Base-by-base conservation (phyloP, 2,888 invertebrate genomes). In the Spilosoma lubricipeda region DNA sequence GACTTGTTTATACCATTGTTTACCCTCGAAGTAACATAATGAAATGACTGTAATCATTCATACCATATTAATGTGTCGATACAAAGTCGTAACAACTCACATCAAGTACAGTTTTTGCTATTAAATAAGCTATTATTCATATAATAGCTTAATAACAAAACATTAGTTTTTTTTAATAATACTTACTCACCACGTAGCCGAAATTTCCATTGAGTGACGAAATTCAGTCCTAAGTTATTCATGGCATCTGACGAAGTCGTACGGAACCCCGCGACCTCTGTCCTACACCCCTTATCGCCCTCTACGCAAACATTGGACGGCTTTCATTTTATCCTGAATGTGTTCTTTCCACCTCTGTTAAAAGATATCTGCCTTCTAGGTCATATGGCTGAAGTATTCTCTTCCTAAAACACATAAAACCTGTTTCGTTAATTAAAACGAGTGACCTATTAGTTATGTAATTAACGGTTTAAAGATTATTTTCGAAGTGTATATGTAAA, bases 141-240 rank as follows among this genome's bases (percentile, higher is more conserved):
- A 23, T 23, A 23, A 52, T 52, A 23, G 23, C 52, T 52, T 23
- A 11, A 33, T 67, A 8, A 33, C n/a, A 33, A 18, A 48, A 30
- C 27, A 30, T 33, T 23, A 15, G 2, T 15, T 27, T 56, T n/a
- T 56, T 9, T 74, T 48, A 42, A n/a, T n/a, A n/a, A 70, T 77
- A 27, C 39, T 71, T 72, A 80, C 82, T 80, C 74, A 66, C 42
- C 63, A 79, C 73, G 75, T 68, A 67, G 74, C 80, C 80, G 78
- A 83, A 83, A 85, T 87, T 86, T 84, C 86, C 87, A 87, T 91
- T 89, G 89, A 88, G 86, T 87, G 90, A 83, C 86, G 85, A 88
- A 90, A 90, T 90, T 87, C 82, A 77, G 76, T 81, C 81, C 85
- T 93, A 86, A 92, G 79, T 92, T 93, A 94, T 93, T 92, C 92